Percentiles rank a stretch among this genome's conserved stretches.
Evolutionary conservation across 2,797 vertebrate species (phyloP).

Genomic region (Manis crassicaudata): DNA sequence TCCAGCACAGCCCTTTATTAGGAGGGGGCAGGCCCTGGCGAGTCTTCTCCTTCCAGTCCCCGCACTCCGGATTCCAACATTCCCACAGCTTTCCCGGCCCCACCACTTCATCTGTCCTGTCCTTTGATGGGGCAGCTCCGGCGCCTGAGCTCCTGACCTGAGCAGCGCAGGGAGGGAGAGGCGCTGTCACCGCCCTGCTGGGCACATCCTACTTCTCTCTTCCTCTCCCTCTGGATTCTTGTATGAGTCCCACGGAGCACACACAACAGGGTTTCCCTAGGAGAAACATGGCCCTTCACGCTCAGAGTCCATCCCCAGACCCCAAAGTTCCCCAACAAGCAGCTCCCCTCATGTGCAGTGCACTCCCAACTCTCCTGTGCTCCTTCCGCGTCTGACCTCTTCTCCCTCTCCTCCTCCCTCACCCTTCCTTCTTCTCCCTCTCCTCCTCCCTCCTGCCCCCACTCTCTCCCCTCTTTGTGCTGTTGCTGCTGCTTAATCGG

Average conservation of each 20-base stretch:
- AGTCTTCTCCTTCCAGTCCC: background rate
- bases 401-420: background rate
- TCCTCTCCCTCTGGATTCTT: background rate
- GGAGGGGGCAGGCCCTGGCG: background rate
- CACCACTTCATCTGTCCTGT: background rate
- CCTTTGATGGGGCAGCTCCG: background rate
- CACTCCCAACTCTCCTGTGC: background rate
- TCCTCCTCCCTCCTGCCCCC: background rate
- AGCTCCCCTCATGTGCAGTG: too few species aligned
- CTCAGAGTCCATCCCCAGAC: background rate
- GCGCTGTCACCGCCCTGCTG: background rate
- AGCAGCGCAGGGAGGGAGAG: background rate
- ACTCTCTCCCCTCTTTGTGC: slow-evolving; percentile 12
- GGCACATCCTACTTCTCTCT: background rate
- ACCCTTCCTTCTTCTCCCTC: too few species aligned
- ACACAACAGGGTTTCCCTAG: background rate
- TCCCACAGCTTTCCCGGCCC: background rate
- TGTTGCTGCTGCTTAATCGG: slow-evolving; percentile 35
- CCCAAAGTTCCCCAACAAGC: background rate
- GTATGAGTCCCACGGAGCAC: background rate
- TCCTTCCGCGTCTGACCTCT: background rate
- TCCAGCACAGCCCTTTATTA: background rate
- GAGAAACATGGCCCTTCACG: background rate
- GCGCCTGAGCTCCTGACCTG: background rate
- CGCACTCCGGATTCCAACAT: background rate